Percentiles rank a stretch among this genome's conserved stretches.
phyloP scores from a whole-genome alignment of 2,113 vertebrate species.

The Charadrius vociferus region DNA sequence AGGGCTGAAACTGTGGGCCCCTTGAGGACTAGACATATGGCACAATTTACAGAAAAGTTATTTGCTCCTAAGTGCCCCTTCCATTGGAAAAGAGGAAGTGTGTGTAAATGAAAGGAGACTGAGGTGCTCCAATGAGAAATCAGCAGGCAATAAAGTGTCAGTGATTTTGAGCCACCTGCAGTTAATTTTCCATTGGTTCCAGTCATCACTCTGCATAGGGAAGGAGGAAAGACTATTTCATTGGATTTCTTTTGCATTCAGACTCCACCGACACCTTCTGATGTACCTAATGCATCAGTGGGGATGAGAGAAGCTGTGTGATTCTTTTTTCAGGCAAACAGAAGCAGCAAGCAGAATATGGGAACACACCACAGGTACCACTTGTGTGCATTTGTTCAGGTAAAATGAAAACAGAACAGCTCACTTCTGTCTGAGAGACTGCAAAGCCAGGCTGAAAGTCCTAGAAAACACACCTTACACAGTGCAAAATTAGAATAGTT shows the following conservation, averaged over 20 bases:
- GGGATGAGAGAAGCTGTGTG: background rate
- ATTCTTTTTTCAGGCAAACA: background rate
- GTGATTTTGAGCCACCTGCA: constrained; percentile 44
- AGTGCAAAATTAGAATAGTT: background rate
- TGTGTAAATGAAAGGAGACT: constrained; percentile 27
- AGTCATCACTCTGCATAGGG: background rate
- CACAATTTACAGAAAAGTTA: constrained; percentile 27
- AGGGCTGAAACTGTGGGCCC: background rate
- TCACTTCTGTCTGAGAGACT: background rate
- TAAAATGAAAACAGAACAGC: background rate
- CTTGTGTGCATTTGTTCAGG: background rate
- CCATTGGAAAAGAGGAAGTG: background rate
- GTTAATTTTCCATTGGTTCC: constrained; percentile 32
- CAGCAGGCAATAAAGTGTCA: constrained; percentile 21
- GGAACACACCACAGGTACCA: background rate
- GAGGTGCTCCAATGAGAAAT: constrained; percentile 36
- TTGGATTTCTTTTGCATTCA: background rate
- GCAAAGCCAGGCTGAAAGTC: background rate
- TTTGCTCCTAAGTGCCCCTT: background rate
- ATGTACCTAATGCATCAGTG: background rate
- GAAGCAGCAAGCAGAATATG: background rate
- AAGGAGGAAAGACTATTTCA: background rate
- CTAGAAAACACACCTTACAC: background rate
- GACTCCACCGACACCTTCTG: background rate
- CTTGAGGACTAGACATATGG: background rate